These are phyloP conservation scores for Apteryx owenii DNA, from an alignment of 2,113 vertebrate species.

Conservation along the genomic window DNA sequence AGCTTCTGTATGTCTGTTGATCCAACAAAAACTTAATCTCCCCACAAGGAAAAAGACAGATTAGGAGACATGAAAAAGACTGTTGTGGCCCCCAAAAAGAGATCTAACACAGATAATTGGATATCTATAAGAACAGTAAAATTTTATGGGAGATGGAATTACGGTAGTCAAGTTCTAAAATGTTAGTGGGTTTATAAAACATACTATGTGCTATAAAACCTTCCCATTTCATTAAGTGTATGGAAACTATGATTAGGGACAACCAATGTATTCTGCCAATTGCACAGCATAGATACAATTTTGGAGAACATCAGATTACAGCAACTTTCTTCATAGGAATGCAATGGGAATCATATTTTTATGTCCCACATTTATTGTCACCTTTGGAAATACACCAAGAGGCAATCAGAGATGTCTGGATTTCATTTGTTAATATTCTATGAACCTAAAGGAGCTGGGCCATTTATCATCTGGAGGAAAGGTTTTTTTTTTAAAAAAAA, in stretches of 20 bases:
- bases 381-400: neutral
- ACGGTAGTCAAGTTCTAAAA: neutral
- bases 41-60: constrained; percentile 1
- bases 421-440: neutral
- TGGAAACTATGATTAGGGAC: neutral
- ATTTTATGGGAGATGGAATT: neutral
- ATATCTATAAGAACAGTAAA: neutral
- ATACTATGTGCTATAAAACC: neutral
- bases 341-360: neutral
- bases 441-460: neutral
- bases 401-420: neutral
- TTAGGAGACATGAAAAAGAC: neutral
- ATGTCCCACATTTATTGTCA: neutral
- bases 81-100: neutral
- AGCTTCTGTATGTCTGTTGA: neutral
- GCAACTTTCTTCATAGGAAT: neutral
- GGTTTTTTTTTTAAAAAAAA: neutral
- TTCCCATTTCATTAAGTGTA: neutral
- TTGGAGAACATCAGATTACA: neutral
- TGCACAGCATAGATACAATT: neutral
- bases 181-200: neutral
- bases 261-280: neutral
- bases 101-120: neutral
- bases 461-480: neutral
- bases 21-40: constrained; percentile 31